Percentiles rank a stretch among this genome's conserved stretches.
Conservation (phyloP, 1,140 invertebrate species). For the Aphelenchoides avenae region DNA sequence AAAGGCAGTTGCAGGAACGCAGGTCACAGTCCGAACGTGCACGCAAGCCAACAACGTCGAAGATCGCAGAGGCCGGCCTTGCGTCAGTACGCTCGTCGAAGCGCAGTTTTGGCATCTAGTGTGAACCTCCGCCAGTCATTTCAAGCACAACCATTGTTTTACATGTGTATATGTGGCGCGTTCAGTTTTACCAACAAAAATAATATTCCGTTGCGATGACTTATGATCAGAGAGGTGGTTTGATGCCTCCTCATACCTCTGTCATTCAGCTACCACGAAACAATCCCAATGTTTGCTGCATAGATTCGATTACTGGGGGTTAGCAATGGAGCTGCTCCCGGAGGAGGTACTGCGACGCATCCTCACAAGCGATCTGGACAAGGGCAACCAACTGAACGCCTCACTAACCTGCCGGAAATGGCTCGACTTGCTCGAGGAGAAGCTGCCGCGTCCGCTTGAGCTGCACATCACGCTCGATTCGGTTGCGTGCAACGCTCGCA, state of each 20-base stretch:
- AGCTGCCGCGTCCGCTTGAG: not conserved
- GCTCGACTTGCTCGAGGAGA: not conserved
- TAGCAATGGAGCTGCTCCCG: slow-evolving; percentile 1
- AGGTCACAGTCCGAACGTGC: slow-evolving; percentile 11
- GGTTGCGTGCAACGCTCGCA: slow-evolving; percentile 10
- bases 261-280: no score
- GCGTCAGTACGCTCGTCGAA: slow-evolving; percentile 12
- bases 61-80: slow-evolving; percentile 23
- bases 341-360: slow-evolving; percentile 1
- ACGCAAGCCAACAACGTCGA: not conserved
- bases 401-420: slow-evolving; percentile 13
- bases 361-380: slow-evolving; percentile 9
- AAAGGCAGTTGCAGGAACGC: slow-evolving; percentile 59
- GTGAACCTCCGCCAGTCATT: no score
- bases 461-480: slow-evolving; percentile 9
- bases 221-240: no score
- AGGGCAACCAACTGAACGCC: not conserved
- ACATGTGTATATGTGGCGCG: no score
- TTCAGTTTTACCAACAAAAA: no score
- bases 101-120: slow-evolving; percentile 21
- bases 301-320: no score
- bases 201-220: no score
- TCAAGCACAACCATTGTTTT: no score
- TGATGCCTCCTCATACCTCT: no score
- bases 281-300: no score